Evolutionary conservation across 2,113 vertebrate genomes (phyloP), one percentile per base, ranked within the genome.

Genomic region (Naja naja): DNA sequence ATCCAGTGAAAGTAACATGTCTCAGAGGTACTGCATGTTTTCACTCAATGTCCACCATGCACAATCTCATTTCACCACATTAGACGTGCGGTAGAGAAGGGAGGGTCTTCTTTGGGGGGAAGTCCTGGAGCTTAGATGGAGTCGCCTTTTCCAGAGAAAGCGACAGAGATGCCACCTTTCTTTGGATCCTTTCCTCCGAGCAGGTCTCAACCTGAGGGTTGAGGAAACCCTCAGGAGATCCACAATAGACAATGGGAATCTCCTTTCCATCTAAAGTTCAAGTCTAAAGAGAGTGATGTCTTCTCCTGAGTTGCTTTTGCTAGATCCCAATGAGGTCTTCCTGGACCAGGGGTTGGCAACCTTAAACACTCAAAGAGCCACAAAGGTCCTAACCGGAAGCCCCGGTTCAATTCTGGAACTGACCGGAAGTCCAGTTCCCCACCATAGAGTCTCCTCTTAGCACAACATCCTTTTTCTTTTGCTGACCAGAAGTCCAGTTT

Each of bases 1-100:
- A 99, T 98, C 99, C 99, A 81, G 98, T 99, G 98, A 99, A 99
- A 99, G 99, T 99, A 98, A 99, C 99, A 97, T 99, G 99, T 98
- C 99, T 99, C 98, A 98, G 99, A 99, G 99, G 99, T 99, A 99
- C 98, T 97, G 97, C 98, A 98, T 97, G 97, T 97, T 97, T 98
- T 98, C 97, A 93, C 98, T 97, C 97, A 96, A 98, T 94, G 97
- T 98, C 97, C 97, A 89, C 97, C 97, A 97, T 98, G 97, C 94
- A 95, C 97, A 97, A 96, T 97, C 96, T 97, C 98, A 98, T 98
- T 98, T 98, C 98, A 98, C 97, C 94, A 95, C 97, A 98, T 98
- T 97, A 97, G 96, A 97, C 96, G 94, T 89, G 23, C 23, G 4
- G 47, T 60, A 86, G 39, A 30, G 95, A 95, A 95, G 92, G 94